Conservation (phyloP, 1,140 invertebrate genomes). For the Homalodisca vitripennis region DNA sequence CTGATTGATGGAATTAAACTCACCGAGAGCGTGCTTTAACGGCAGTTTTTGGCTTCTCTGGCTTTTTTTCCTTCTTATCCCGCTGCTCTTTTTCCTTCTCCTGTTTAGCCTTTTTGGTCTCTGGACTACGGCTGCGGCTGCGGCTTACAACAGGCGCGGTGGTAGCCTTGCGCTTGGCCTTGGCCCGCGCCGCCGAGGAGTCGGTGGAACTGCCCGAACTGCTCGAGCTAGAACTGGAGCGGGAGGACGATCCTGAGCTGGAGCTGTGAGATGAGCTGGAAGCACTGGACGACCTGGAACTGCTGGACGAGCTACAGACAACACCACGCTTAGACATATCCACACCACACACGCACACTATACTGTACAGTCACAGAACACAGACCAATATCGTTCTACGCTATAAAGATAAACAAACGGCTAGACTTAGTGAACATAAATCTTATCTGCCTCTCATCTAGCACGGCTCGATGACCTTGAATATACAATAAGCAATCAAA, state of each 20-base stretch:
- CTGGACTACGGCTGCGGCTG: constrained; percentile 52
- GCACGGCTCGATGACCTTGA: too few species aligned
- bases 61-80: constrained; percentile 48
- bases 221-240: constrained; percentile 59
- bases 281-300: constrained; percentile 56
- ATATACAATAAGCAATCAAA: too few species aligned
- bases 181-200: constrained; percentile 55
- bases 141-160: constrained; percentile 43
- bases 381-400: too few species aligned
- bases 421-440: too few species aligned
- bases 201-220: constrained; percentile 61
- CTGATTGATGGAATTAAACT: too few species aligned
- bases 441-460: too few species aligned
- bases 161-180: constrained; percentile 58
- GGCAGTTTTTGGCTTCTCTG: constrained; percentile 56
- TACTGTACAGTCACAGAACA: background rate
- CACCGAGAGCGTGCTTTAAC: constrained; percentile 55
- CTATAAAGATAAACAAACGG: too few species aligned
- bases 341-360: background rate
- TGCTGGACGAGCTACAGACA: constrained; percentile 67
- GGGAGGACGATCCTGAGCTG: constrained; percentile 69
- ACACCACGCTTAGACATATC: constrained; percentile 20
- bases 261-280: constrained; percentile 60
- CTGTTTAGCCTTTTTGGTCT: constrained; percentile 55
- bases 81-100: constrained; percentile 49